Base-by-base conservation (phyloP, 2,888 invertebrate species). In the Lepidochitona cinerea region DNA sequence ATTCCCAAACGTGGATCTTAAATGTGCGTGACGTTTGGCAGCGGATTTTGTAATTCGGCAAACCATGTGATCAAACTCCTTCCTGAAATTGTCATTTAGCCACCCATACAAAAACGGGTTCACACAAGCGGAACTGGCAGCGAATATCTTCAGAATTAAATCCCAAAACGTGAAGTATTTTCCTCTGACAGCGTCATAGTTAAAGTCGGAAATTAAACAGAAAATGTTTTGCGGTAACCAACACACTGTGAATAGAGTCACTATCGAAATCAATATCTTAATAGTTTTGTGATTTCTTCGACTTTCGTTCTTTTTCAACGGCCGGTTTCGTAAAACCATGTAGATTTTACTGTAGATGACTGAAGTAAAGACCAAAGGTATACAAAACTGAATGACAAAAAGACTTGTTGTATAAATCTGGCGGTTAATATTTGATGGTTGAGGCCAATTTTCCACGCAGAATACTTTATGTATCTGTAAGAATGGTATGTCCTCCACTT, bases 31-130 rank as follows among this genome's bases (percentile, higher is more conserved):
- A 18, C 66, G 37, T 35, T 37, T 66, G 18, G 66, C 66, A 3
- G 35, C 36, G 9, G 37, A 37, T n/a, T 59, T 35, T 52, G 72
- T 72, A 33, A 74, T 75, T 32, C 78, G 37, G 29, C 80, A 78
- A 4, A 85, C 78, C 74, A 86, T 75, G 18, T 78, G 78, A 37
- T 81, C 81, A 18, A 89, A 74, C 75, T 89, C 90, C 75, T 87
- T 87, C 18, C 88, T 80, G 76, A 89, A 89, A 79, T 87, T 89
- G 72, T 89, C 89, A 75, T 90, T 90, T 12, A 89, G 83, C 89
- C 89, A 90, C 64, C 89, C 89, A 78, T 90, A 90, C 29, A 90
- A 81, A 75, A 89, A 87, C 0, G 90, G 90, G 77, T 90, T 90
- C 67, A 89, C 83, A 73, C 89, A 89, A 36, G 89, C 85, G n/a